Conservation (phyloP, 2,797 vertebrate species). For the Vipera ursinii region DNA sequence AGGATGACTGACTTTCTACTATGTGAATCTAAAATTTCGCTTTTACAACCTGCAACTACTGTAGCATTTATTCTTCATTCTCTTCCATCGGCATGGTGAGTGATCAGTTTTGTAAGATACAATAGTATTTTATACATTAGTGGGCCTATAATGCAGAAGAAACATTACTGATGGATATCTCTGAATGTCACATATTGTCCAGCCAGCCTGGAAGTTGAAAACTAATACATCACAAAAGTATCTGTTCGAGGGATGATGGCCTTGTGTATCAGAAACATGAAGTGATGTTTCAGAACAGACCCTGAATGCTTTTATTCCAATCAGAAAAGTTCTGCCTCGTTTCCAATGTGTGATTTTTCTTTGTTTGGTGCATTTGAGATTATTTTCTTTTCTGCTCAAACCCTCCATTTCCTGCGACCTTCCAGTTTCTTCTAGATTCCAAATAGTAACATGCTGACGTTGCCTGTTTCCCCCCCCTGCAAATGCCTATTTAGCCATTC, state of each 20-base stretch:
- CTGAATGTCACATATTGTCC: neutral
- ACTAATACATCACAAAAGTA: neutral
- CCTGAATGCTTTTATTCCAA: constrained; percentile 4
- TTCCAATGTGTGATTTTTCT: neutral
- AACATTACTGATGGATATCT: neutral
- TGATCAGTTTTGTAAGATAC: neutral
- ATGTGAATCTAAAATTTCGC: neutral
- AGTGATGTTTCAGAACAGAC: neutral
- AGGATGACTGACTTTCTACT: neutral
- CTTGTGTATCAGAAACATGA: neutral
- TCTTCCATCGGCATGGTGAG: neutral
- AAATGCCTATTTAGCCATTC: neutral
- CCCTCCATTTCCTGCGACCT: neutral
- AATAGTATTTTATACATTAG: neutral
- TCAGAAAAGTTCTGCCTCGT: constrained; percentile 19
- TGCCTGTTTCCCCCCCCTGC: neutral
- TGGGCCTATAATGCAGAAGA: neutral
- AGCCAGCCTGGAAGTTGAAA: neutral
- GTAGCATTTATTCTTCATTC: neutral
- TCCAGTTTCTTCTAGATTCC: neutral
- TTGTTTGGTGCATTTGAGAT: constrained; percentile 22
- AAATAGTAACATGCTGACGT: neutral
- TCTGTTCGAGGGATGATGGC: neutral
- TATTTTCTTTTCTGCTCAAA: neutral
- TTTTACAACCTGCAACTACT: neutral